Conservation (phyloP, 2,888 invertebrate species). For the Drosophila birchii region DNA sequence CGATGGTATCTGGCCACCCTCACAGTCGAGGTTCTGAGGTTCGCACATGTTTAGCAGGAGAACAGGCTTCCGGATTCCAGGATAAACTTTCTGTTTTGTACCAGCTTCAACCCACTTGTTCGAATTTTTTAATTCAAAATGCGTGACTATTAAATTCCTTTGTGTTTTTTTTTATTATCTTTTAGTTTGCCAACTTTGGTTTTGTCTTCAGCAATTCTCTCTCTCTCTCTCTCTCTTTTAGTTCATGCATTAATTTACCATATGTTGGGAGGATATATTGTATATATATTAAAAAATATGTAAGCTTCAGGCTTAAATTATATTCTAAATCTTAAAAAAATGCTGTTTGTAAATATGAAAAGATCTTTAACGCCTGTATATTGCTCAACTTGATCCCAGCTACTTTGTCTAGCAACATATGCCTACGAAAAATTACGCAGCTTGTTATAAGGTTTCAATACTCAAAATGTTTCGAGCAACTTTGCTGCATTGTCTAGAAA, state of each 20-base stretch:
- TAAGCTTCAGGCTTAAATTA: background rate
- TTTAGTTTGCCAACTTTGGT: slow-evolving; percentile 35
- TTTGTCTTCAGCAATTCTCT: slow-evolving; percentile 15
- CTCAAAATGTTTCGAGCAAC: too few species aligned
- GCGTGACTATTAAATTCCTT: slow-evolving; percentile 3
- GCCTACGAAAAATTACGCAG: too few species aligned
- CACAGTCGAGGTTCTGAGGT: background rate
- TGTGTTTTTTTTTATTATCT: slow-evolving; percentile 29
- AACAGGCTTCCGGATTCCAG: slow-evolving; percentile 12
- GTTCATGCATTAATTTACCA: background rate
- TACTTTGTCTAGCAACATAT: background rate
- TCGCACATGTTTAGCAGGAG: background rate
- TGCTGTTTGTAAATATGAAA: background rate
- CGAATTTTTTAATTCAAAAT: slow-evolving; percentile 18
- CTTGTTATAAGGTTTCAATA: too few species aligned
- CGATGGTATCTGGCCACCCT: slow-evolving; percentile 12
- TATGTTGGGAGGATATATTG: background rate
- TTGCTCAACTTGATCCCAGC: background rate
- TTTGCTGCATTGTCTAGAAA: too few species aligned
- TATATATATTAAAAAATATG: background rate
- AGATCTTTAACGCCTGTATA: background rate
- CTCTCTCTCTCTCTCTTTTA: background rate
- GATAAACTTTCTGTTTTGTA: slow-evolving; percentile 29
- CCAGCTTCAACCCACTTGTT: slow-evolving; percentile 27
- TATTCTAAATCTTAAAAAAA: background rate